Base-by-base conservation (phyloP, 2,113 vertebrate genomes). In the Cygnus atratus region DNA sequence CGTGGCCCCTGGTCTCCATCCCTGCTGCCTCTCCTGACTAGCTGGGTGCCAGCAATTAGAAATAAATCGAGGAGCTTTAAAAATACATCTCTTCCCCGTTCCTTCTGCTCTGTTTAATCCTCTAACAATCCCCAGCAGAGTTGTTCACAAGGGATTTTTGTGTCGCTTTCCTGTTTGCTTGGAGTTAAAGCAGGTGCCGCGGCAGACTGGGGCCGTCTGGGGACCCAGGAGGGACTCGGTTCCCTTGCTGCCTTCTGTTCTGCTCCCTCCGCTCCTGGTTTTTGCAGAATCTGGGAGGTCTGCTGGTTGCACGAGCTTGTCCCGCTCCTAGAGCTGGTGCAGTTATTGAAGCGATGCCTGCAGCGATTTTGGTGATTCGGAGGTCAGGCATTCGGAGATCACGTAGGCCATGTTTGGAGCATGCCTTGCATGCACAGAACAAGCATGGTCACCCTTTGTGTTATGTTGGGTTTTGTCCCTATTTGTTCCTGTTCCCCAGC, bases 51-150 rank as follows among this genome's bases (percentile, higher is more conserved):
- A 88, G 65, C 84, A 86, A 95, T 92, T 92, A 95, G 77, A 86
- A 92, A 65, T 57, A 95, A 90, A 95, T 92, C 72, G 93, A 88
- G 66, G 84, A 88, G 72, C 89, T 90, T 92, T 84, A 78, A 95
- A 94, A 95, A 91, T 72, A 61, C 76, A 31, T 95, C 93, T 87
- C 79, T 61, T 94, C 55, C 67, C 54, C 79, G 37, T 90, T 95
- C 73, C 79, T 95, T 96, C 91, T 95, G 92, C 91, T 95, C 94
- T 93, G 79, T 80, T 94, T 95, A 95, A 92, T 93, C 78, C 84
- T 59, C 41, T 74, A 43, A 57, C 55, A 48, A 84, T 67, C 72
- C 94, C 68, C 88, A 88, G 39, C 29, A 74, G 92, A 85, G 70
- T 80, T 84, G 82, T 61, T 52, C 84, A 22, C 57, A 3, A 12